Base-by-base conservation (phyloP, 2,888 invertebrate species). In the Parapristionchus giblindavisi region DNA sequence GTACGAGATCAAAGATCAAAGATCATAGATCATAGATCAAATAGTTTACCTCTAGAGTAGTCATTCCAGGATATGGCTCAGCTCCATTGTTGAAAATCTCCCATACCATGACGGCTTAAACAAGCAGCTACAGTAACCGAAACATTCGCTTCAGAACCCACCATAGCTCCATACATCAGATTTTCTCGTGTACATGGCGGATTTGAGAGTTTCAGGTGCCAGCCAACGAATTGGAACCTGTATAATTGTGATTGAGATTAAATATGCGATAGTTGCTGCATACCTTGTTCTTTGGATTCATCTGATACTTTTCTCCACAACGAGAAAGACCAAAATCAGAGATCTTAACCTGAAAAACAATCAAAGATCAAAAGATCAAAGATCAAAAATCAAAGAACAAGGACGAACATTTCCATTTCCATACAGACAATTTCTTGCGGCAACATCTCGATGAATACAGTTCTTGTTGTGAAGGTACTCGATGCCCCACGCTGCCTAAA, bases 241-340 rank as follows among this genome's bases (percentile, higher is more conserved):
- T 43, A 52, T 17, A 34, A 21, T n/a, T n/a, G n/a, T n/a, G n/a
- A n/a, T n/a, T n/a, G 29, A 38, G 52, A 14, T n/a, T n/a, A n/a
- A n/a, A n/a, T n/a, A n/a, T n/a, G n/a, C n/a, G 48, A 48, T 48
- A 48, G 61, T 36, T 14, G 48, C 21, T 48, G 1, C 48, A 48
- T 66, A 66, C 68, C 68, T 70, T 70, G 38, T 48, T 66, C 48
- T 56, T 75, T 43, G 61, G 68, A 17, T 60, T 65, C 56, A 75
- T 65, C 56, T 77, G 75, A 48, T 73, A 77, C 4, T 51, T 43
- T 11, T 54, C 43, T 21, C 77, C 77, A 1, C 27, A 17, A 24
- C 68, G 70, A n/a, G 81, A 78, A 32, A 82, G 72, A 17, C 82
- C 82, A 56, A 82, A 82, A 66, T 82, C 82, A 1, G 79, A 78